Percentiles rank a stretch among this genome's conserved stretches.
phyloP scores from a whole-genome alignment of 2,888 invertebrate species.

The Cyaniris semiargus region DNA sequence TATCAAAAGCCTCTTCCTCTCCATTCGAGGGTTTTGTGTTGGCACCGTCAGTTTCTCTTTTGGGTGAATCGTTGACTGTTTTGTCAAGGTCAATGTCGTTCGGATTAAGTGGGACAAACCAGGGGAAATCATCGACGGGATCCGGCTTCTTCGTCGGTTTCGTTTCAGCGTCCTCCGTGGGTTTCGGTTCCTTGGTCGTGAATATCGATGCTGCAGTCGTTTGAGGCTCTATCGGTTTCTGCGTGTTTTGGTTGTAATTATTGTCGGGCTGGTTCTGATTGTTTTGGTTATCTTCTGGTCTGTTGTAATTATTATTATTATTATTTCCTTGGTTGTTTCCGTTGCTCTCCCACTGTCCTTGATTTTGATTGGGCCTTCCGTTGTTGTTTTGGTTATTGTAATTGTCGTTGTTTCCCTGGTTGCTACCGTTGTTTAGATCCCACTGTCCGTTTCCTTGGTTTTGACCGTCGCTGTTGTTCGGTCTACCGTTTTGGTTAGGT shows the following conservation, averaged over 20 bases:
- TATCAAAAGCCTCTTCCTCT: conserved; percentile 20
- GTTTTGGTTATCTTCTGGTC: too few species aligned
- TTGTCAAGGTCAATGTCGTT: conserved; percentile 51
- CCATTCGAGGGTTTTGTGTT: conserved; percentile 4
- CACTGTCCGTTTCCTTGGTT: conserved; percentile 13
- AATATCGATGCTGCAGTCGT: conserved; percentile 36
- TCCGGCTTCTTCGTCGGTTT: conserved; percentile 53
- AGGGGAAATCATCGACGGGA: conserved; percentile 49
- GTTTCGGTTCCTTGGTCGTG: conserved; percentile 24
- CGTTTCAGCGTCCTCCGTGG: conserved; percentile 37
- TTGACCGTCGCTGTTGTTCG: neutral
- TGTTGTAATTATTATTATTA: too few species aligned
- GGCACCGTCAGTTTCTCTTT: conserved; percentile 16
- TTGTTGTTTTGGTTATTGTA: conserved; percentile 34
- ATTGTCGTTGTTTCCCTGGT: conserved; percentile 15
- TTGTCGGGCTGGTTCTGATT: conserved; percentile 30
- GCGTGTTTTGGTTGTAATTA: conserved; percentile 2
- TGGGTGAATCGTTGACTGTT: conserved; percentile 45
- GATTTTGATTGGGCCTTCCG: conserved; percentile 8
- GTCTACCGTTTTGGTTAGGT: neutral
- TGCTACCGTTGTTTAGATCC: conserved; percentile 9
- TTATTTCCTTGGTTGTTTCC: too few species aligned
- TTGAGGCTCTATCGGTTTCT: conserved; percentile 36
- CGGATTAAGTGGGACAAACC: conserved; percentile 60
- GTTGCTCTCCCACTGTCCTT: neutral